Evolutionary conservation across 1,140 invertebrate species (phyloP), one percentile per base, ranked within the genome.

Genomic region (Hylaeus volcanicus): DNA sequence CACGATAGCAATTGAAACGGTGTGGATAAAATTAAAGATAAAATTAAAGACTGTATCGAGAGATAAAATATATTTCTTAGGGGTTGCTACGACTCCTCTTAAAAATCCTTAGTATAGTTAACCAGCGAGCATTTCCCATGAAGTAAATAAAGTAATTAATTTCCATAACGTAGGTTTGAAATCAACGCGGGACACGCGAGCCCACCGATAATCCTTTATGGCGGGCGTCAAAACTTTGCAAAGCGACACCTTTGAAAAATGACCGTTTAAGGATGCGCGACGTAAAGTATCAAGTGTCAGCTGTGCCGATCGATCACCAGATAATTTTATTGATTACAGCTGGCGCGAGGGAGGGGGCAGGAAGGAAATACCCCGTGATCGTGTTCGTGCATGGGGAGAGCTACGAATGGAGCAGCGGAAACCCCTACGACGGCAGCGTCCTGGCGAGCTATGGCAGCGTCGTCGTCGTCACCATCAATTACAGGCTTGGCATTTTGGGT

Each of bases 401-500:
- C 87, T 99, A 98, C 94, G 97, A 98, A 91, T 99, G 98, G 96
- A 98, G 98, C 93, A 98, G 97, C 55, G 98, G 98, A 53, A 99
- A 99, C 94, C 96, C 98, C 1, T 99, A 99, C 94, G 98, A 99
- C 89, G 98, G 98, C 75, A 97, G 96, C 74, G 97, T 99, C 15
- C 94, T 99, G 78, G 96, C 98, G 69, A 98, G 97, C 88, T 97
- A 98, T 91, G 97, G 98, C 43, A 96, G 97, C 87, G 96, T 99
- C 86, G 97, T 99, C 85, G 98, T 99, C 77, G 97, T 99, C 91
- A 98, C 98, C 82, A 96, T 99, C 90, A 99, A 99, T 95, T 99
- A 99, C 94, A 95, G 99, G 84, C 96, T 99, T 58, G 99, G 98
- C 82, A 96, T 99, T 89, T 94, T 99, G 86, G 98, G 98, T 99